A percentile compares a stretch with the other conserved stretches of the same genome.
These are phyloP conservation scores for Pyrrhosoma nymphula DNA, from an alignment of 2,888 invertebrate genomes.

Conservation along the genomic window DNA sequence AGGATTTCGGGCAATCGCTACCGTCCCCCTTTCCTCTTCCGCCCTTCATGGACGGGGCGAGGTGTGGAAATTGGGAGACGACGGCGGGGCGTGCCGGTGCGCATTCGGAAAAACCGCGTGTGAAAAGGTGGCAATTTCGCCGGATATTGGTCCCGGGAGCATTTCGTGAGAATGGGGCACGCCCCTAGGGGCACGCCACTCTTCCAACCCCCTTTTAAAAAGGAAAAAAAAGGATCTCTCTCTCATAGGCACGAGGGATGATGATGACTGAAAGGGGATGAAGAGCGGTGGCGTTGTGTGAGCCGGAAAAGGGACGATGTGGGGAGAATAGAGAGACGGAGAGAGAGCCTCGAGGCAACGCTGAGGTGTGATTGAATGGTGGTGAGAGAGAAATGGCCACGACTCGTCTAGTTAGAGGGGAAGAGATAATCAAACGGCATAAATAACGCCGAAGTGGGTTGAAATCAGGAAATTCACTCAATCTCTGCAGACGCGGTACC, in stretches of 20 bases:
- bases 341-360: too few species aligned
- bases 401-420: too few species aligned
- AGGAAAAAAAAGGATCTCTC: too few species aligned
- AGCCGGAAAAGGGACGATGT: background rate
- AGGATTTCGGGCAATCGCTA: background rate
- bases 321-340: too few species aligned
- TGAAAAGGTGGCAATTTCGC: constrained; percentile 4
- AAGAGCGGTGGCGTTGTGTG: background rate
- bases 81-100: background rate
- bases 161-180: background rate
- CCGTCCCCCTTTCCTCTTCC: background rate
- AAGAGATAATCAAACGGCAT: too few species aligned
- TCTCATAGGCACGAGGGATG: too few species aligned
- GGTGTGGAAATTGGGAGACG: background rate
- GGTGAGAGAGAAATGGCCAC: too few species aligned
- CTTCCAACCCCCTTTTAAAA: background rate
- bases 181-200: background rate
- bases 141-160: constrained; percentile 23
- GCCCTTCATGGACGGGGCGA: background rate
- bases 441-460: too few species aligned
- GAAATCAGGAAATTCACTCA: too few species aligned
- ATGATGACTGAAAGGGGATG: background rate
- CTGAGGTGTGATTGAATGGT: too few species aligned
- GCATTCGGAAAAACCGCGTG: background rate
- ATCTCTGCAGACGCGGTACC: too few species aligned